phyloP scores from a whole-genome alignment of 2,797 vertebrate species.

The Uromys caudimaculatus region DNA sequence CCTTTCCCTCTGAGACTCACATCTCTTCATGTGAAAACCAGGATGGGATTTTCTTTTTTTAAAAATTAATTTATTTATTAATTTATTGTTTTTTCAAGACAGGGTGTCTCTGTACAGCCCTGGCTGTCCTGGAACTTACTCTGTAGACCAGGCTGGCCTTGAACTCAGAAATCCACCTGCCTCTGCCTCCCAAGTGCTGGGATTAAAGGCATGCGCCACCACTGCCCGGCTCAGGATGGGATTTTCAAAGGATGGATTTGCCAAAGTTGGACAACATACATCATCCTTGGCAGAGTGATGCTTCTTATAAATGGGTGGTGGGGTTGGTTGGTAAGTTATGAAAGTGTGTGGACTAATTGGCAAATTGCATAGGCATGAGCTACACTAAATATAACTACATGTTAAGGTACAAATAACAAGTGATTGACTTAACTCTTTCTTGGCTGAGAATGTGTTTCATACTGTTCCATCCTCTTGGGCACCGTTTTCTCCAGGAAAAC shows the following conservation, averaged over 20 bases:
- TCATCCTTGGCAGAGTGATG: neutral
- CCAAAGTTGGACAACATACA: neutral
- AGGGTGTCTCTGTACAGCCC: too few relatives aligned
- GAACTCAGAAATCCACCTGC: too few relatives aligned
- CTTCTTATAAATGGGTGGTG: neutral
- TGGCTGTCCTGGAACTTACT: too few relatives aligned
- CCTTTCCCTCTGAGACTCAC: neutral
- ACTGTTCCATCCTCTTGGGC: neutral
- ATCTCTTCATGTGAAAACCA: constrained; percentile 27
- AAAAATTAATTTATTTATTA: too few relatives aligned
- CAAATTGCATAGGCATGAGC: neutral
- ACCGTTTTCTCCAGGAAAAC: constrained; percentile 23
- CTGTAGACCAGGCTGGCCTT: too few relatives aligned
- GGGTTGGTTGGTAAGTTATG: neutral
- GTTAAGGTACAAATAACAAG: neutral
- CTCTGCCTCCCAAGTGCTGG: too few relatives aligned
- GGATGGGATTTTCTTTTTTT: neutral
- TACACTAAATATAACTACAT: neutral
- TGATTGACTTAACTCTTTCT: neutral
- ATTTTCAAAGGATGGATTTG: constrained; percentile 14
- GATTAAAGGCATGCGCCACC: too few relatives aligned
- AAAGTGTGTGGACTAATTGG: neutral
- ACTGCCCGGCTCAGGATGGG: too few relatives aligned
- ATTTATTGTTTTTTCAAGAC: too few relatives aligned
- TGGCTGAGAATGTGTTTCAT: neutral